These are phyloP conservation scores for Perizoma flavofasciatum DNA, from an alignment of 2,888 invertebrate species.

Conservation along the genomic window DNA sequence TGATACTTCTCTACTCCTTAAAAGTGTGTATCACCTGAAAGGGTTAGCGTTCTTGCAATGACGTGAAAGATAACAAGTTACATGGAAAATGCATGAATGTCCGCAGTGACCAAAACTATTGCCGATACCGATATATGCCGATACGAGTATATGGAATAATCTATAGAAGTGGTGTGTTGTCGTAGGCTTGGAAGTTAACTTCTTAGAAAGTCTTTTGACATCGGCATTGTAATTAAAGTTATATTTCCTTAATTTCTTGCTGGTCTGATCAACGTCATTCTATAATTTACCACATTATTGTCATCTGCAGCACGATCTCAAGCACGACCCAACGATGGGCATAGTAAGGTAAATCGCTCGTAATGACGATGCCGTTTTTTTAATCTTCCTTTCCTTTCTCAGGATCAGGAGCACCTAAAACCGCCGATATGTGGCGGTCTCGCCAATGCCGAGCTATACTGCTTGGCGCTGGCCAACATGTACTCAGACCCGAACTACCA, in stretches of 20 bases:
- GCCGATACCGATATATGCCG: neutral
- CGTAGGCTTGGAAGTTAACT: neutral
- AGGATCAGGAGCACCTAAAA: conserved; percentile 97
- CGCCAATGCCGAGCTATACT: conserved; percentile 97
- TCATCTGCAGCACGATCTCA: too few species aligned
- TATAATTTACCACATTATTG: too few species aligned
- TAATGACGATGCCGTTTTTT: too few species aligned
- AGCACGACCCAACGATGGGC: too few species aligned
- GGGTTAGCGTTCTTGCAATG: neutral
- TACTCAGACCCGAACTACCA: conserved; percentile 98
- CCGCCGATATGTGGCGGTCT: conserved; percentile 95
- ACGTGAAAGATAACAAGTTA: conserved; percentile 3
- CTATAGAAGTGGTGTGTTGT: neutral
- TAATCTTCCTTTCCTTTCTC: conserved; percentile 50
- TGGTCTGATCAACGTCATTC: too few species aligned
- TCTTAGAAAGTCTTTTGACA: too few species aligned
- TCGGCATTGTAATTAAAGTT: too few species aligned
- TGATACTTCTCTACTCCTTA: too few species aligned
- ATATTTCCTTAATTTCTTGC: too few species aligned
- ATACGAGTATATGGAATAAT: neutral
- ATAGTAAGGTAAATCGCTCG: too few species aligned
- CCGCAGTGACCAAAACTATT: conserved; percentile 4
- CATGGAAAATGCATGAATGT: conserved; percentile 9
- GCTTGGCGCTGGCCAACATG: conserved; percentile 96
- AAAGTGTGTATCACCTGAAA: too few species aligned